Percentiles rank a stretch among this genome's conserved stretches.
Evolutionary conservation across 2,888 invertebrate species (phyloP).

Genomic region (Callosobruchus maculatus): DNA sequence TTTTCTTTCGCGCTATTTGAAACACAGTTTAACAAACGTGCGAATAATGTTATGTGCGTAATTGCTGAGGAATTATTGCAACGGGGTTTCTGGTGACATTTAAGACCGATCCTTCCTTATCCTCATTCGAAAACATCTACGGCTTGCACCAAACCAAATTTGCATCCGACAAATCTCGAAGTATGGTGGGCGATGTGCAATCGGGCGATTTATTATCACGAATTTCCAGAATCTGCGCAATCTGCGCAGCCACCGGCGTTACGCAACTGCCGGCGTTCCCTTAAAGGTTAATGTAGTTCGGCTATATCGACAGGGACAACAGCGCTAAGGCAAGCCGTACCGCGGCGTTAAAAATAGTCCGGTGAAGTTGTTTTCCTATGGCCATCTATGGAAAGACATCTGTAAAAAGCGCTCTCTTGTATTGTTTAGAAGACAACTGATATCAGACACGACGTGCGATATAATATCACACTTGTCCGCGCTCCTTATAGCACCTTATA

Average conservation of each 20-base stretch:
- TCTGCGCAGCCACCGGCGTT: not conserved
- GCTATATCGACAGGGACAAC: not conserved
- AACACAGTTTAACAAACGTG: no score
- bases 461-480: no score
- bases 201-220: not conserved
- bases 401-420: no score
- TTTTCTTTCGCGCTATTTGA: no score
- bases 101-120: not conserved
- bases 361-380: not conserved
- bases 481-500: no score
- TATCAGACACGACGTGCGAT: no score
- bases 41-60: no score
- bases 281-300: not conserved
- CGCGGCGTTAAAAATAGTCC: not conserved
- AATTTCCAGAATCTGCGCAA: not conserved
- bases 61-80: not conserved
- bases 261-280: not conserved
- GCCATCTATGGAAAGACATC: no score
- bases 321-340: not conserved
- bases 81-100: not conserved
- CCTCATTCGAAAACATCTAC: not conserved
- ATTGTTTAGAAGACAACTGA: no score
- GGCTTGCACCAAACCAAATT: not conserved
- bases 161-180: not conserved
- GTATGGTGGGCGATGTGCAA: not conserved